Percentiles rank a stretch among this genome's conserved stretches.
Evolutionary conservation across 2,888 invertebrate genomes (phyloP).

Genomic region (Apamea sordens): DNA sequence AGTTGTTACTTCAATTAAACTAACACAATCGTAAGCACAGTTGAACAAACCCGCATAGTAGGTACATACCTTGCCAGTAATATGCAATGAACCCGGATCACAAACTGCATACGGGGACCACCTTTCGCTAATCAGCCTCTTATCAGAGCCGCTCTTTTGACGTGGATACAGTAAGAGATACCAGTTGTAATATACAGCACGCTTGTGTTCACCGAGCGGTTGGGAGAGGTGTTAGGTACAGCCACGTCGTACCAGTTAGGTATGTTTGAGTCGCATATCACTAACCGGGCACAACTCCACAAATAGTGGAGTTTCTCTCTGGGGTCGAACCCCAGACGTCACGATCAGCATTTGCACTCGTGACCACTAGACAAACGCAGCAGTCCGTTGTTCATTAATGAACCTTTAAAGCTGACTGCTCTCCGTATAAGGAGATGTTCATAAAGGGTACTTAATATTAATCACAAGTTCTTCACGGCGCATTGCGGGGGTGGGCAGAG

Average conservation of each 20-base stretch:
- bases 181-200: too few species aligned
- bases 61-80: conserved; percentile 1
- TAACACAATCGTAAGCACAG: not conserved
- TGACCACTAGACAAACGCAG: not conserved
- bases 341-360: not conserved
- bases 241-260: not conserved
- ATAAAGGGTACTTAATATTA: conserved; percentile 51
- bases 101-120: conserved; percentile 15
- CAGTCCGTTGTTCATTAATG: not conserved
- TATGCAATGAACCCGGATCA: conserved; percentile 3
- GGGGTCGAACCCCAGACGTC: too few species aligned
- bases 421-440: conserved; percentile 27
- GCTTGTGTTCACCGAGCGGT: too few species aligned
- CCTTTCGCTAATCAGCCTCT: not conserved
- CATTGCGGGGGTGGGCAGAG: conserved; percentile 37
- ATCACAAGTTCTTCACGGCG: conserved; percentile 32
- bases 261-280: too few species aligned
- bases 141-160: not conserved
- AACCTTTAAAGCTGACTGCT: conserved; percentile 9
- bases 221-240: not conserved
- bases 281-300: not conserved
- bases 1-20: not conserved
- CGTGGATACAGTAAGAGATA: not conserved
- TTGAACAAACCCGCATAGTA: conserved; percentile 32
- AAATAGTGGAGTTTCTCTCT: too few species aligned